Conservation (phyloP, 2,797 vertebrate species). For the Hydrolagus colliei region DNA sequence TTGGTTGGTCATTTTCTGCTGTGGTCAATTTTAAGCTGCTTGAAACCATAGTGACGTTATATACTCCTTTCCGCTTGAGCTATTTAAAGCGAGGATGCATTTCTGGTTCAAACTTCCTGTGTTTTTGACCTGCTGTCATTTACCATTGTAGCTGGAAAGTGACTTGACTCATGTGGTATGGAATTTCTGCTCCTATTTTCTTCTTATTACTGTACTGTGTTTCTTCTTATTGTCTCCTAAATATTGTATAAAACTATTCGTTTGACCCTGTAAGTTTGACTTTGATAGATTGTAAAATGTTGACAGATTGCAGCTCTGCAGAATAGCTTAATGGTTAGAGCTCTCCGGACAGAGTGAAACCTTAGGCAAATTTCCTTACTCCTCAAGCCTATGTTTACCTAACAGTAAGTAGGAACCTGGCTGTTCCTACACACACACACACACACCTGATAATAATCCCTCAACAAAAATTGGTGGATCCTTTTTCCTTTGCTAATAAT, state of each 20-base stretch:
- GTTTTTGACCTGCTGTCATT: slow-evolving; percentile 39
- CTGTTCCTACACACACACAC: too few species aligned
- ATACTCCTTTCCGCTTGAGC: slow-evolving; percentile 45
- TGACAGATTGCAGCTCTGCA: background rate
- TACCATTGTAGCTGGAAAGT: slow-evolving; percentile 36
- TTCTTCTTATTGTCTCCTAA: slow-evolving; percentile 40
- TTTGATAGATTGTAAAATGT: background rate
- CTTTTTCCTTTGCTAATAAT: too few species aligned
- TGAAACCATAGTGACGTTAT: slow-evolving; percentile 12
- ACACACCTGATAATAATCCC: too few species aligned
- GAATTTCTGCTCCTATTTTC: slow-evolving; percentile 35
- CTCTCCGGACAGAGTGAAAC: too few species aligned
- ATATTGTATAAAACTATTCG: slow-evolving; percentile 35
- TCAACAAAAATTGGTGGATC: too few species aligned
- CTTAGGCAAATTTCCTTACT: too few species aligned
- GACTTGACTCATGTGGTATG: slow-evolving; percentile 42
- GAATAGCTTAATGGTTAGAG: background rate
- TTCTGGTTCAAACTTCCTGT: slow-evolving; percentile 44
- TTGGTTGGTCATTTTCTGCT: background rate
- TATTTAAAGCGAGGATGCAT: slow-evolving; percentile 39
- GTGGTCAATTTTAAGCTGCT: background rate
- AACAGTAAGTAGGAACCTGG: too few species aligned
- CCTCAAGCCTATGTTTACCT: too few species aligned
- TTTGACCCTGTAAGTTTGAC: slow-evolving; percentile 44
- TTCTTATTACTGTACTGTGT: slow-evolving; percentile 40